Base-by-base conservation (phyloP, 2,888 invertebrate genomes). In the Xestia xanthographa region DNA sequence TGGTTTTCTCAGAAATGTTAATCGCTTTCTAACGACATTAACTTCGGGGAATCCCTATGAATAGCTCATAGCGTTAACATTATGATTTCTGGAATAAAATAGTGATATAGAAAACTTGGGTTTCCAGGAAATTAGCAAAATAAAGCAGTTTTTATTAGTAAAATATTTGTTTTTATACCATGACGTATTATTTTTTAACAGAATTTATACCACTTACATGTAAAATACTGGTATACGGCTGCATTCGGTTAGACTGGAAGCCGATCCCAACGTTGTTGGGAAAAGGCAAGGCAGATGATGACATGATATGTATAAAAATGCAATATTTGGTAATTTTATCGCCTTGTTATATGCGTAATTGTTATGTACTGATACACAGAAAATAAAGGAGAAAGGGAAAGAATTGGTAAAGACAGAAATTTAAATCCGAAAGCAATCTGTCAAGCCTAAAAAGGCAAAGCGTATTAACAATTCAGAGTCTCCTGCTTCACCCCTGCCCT, bases 1-100 rank as follows among this genome's bases (percentile, higher is more conserved):
- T 66, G 9, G 34, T 9, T n/a, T 81, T 83, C 81, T 58, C 38
- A 17, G 78, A 78, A 82, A 66, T 2, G 43, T 53, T 67, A 60
- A 82, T 62, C 60, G 43, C 56, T 82, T 56, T 68, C 38, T 77
- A 69, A 77, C 66, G 68, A 11, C 63, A 45, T 34, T 63, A 2
- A 3, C 69, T 83, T 69, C 72, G 20, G 66, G 50, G 69, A 81
- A 83, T 78, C 38, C 72, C 72, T 22, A 8, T 48, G 20, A 22
- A 70, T 48, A 80, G 22, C 11, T 1, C 45, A 26, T 22, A 29
- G 8, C 34, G 22, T 63, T 34, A 50, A 26, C 48, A 38, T 17
- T 60, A 43, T 58, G 8, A 41, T 65, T 76, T 58, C 63, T 53
- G 29, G 43, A 45, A 76, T n/a, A 29, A 20, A 29, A 48, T 26